phyloP scores from a whole-genome alignment of 1,140 invertebrate genomes.

The Aricia agestis region DNA sequence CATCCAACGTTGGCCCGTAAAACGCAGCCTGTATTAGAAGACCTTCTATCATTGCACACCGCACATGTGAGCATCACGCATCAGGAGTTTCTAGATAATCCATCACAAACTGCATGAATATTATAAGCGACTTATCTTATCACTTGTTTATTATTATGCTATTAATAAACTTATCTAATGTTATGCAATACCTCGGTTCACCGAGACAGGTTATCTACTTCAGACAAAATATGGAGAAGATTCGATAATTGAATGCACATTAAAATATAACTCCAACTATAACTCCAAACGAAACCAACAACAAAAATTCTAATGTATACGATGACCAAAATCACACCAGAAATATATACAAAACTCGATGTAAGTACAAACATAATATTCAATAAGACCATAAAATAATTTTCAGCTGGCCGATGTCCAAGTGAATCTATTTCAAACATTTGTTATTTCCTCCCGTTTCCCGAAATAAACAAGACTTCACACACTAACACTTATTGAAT shows the following conservation, averaged over 20 bases:
- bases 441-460: slow-evolving; percentile 20
- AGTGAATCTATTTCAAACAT: slow-evolving; percentile 21
- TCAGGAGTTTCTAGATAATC: neutral
- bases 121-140: neutral
- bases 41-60: neutral
- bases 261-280: no score
- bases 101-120: neutral
- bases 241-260: neutral
- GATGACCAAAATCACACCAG: neutral
- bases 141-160: neutral
- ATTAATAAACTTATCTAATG: neutral
- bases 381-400: slow-evolving; percentile 18
- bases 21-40: neutral
- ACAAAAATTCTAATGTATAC: no score
- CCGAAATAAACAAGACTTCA: slow-evolving; percentile 13
- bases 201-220: neutral
- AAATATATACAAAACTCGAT: neutral
- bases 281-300: no score
- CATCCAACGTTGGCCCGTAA: neutral
- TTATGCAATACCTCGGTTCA: neutral
- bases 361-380: slow-evolving; percentile 1
- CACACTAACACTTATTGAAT: neutral
- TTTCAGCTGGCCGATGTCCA: slow-evolving; percentile 22
- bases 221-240: neutral
- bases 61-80: neutral